Evolutionary conservation across 2,797 vertebrate genomes (phyloP), one percentile per base, ranked within the genome.

Genomic region (Ptychadena robeensis): DNA sequence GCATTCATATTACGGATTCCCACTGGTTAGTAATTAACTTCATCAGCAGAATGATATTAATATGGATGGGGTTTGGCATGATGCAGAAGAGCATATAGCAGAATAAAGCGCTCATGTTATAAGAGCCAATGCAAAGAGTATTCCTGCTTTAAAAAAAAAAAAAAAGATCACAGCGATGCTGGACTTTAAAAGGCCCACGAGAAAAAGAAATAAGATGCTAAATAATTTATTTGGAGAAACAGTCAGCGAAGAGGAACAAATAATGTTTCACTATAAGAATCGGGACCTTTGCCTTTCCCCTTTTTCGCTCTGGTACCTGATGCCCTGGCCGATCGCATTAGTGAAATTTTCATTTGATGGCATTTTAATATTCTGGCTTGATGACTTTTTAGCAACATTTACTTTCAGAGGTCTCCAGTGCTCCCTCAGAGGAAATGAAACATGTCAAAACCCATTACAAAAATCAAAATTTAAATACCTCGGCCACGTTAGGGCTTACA

Each of bases 321-420:
- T 95, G 95, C 94, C 93, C 92, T 93, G 95, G 96, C 96, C 93
- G 91, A 96, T 97, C 96, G 94, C 96, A 98, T 99, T 98, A 98
- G 97, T 92, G 93, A 95, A 97, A 99, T 98, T 98, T 96, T 96
- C 96, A 96, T 98, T 97, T 99, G 97, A 99, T 99, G 96, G 96
- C 96, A 97, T 99, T 99, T 99, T 99, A 99, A 99, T 99, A 99
- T 99, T 99, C 98, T 98, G 97, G 96, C 96, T 99, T 99, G 97
- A 99, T 99, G 97, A 99, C 96, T 99, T 99, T 98, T 99, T 98
- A 99, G 97, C 96, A 98, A 99, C 97, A 98, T 99, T 99, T 99
- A 99, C 98, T 99, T 98, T 98, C 96, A 90, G 95, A 95, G 97
- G 96, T 98, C 96, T 98, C 93, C 91, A 93, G 95, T 95, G 93